Evolutionary conservation across 2,113 vertebrate genomes (phyloP), one percentile per base, ranked within the genome.

Genomic region (Abramis brama): DNA sequence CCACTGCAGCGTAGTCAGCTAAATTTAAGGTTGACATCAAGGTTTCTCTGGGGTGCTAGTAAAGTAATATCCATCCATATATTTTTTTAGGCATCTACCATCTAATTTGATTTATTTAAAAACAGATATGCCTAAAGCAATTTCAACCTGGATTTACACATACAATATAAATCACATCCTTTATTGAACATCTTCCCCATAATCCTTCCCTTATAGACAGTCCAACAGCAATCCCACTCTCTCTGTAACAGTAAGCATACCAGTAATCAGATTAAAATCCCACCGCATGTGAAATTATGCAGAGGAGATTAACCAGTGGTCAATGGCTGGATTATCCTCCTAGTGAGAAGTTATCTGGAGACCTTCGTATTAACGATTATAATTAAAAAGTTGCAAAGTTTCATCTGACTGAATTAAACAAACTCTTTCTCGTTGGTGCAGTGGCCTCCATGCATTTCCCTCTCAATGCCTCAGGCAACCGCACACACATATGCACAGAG

Each of bases 211-310:
- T 60, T 36, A 45, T 62, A 50, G 17, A 45, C 43, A 57, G 11
- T 59, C 55, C 50, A 82, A 25, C 27, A 23, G 36, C 73, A 52
- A 57, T 71, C 45, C 62, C 36, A 43, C 30, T 43, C 39, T 7
- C 47, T 78, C 23, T 23, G 17, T 81, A 27, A 45, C 27, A 55
- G 75, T 30, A 68, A 84, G 12, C 17, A 6, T 23, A 77, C 21
- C 27, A 9, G 62, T 79, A 89, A 87, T 85, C 86, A 66, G 64
- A 87, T 82, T 83, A 74, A 82, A 82, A 77, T 27, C 21, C 43
- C 30, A 74, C 83, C 27, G 13, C n/a, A 25, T 60, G 21, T 74
- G 78, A 83, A 87, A 85, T 59, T 83, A 45, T 50, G 43, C 39
- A 17, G 23, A 25, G 27, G 45, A 68, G 62, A 86, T 89, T 68